A percentile compares a stretch with the other conserved stretches of the same genome.
Evolutionary conservation across 2,113 vertebrate genomes (phyloP).

Genomic region (Toxotes chatareus): DNA sequence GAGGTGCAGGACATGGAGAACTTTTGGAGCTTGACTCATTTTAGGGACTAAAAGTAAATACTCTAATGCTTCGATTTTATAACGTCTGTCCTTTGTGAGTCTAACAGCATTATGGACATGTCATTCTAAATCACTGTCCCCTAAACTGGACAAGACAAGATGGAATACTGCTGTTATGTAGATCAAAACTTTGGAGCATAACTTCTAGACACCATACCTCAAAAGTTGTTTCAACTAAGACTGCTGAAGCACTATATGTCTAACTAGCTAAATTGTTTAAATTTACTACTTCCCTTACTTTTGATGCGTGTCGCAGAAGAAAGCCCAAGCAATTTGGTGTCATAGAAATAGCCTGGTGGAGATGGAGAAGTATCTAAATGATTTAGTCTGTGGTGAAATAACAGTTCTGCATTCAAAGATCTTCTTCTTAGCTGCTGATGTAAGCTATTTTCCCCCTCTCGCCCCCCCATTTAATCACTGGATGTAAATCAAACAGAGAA

Average conservation of each 20-base stretch:
- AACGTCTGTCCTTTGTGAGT: neutral
- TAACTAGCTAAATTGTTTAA: neutral
- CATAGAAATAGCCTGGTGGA: constrained; percentile 36
- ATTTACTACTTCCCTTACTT: constrained; percentile 5
- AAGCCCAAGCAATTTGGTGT: constrained; percentile 32
- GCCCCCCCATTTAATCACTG: constrained; percentile 64
- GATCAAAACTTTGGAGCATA: neutral
- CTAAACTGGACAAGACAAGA: neutral
- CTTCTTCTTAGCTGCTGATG: constrained; percentile 63
- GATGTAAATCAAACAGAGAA: constrained; percentile 74
- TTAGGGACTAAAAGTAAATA: neutral
- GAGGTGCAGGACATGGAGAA: too few relatives aligned
- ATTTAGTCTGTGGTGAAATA: constrained; percentile 60
- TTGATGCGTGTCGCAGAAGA: constrained; percentile 11
- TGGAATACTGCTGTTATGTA: too few relatives aligned
- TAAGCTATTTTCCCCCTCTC: constrained; percentile 52
- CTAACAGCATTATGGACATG: neutral
- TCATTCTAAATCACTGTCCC: neutral
- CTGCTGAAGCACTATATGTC: neutral
- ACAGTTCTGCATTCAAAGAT: constrained; percentile 62
- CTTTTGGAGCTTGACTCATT: neutral
- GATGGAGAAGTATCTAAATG: constrained; percentile 46
- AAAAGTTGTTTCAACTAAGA: constrained; percentile 3
- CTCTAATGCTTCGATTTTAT: neutral
- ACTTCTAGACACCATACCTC: neutral